Conservation (phyloP, 2,888 invertebrate species). For the Epinotia ramella region DNA sequence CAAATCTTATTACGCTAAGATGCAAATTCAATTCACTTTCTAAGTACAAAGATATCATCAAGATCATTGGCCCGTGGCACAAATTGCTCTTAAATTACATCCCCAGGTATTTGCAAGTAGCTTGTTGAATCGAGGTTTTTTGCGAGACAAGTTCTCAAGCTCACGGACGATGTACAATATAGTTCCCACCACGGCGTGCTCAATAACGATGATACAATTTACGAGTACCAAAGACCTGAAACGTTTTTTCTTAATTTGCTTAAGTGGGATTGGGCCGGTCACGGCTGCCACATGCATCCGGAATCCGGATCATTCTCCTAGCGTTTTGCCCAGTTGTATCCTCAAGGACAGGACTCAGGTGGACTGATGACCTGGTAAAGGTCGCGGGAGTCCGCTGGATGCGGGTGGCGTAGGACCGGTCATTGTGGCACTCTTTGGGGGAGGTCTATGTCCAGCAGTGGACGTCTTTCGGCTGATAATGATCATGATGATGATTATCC, state of each 20-base stretch:
- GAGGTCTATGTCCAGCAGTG: no score
- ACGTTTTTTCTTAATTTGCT: neutral
- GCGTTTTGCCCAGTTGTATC: no score
- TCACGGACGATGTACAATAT: constrained; percentile 24
- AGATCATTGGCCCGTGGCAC: constrained; percentile 32
- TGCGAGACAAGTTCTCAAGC: constrained; percentile 26
- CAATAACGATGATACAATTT: constrained; percentile 28
- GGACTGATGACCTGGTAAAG: no score
- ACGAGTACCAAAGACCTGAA: constrained; percentile 17
- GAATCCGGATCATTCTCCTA: no score
- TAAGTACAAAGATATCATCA: constrained; percentile 31
- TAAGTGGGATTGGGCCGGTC: neutral
- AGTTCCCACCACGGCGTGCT: constrained; percentile 24
- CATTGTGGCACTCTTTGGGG: no score
- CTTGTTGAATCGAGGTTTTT: constrained; percentile 25
- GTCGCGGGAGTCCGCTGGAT: no score
- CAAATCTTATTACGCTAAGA: neutral
- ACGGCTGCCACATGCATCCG: neutral
- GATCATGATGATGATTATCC: no score
- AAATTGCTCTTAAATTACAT: constrained; percentile 36
- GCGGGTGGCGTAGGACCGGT: no score
- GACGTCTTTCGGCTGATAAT: no score
- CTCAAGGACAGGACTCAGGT: no score
- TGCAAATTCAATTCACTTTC: constrained; percentile 23
- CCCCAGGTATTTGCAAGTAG: constrained; percentile 22